These are phyloP conservation scores for Buteo buteo DNA, from an alignment of 2,113 vertebrate genomes.

Conservation along the genomic window DNA sequence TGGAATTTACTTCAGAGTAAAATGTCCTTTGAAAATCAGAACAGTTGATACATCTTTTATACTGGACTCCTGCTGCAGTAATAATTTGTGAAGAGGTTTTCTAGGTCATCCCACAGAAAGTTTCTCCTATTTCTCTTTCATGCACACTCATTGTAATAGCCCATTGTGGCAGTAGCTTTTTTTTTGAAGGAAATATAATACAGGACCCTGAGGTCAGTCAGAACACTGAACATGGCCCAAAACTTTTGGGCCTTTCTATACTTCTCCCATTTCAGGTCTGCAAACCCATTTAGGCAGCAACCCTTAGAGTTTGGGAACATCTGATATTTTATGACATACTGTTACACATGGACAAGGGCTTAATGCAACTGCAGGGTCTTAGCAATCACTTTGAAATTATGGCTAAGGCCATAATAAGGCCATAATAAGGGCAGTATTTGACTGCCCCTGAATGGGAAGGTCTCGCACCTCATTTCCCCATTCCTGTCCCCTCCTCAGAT, in stretches of 20 bases:
- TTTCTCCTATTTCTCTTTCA: neutral
- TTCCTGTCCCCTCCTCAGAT: neutral
- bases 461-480: fast-evolving
- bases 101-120: neutral
- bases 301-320: neutral
- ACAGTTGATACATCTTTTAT: neutral
- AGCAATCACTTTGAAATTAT: neutral
- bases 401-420: no score
- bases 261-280: neutral
- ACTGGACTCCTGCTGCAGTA: neutral
- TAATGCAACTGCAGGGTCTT: neutral
- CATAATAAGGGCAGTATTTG: neutral
- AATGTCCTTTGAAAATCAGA: neutral
- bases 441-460: neutral
- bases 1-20: neutral
- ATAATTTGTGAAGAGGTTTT: neutral
- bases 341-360: neutral
- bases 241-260: neutral
- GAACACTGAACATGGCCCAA: neutral
- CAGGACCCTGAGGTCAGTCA: neutral
- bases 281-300: neutral
- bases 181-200: neutral
- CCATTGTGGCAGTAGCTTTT: neutral
- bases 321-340: neutral
- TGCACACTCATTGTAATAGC: neutral